Percentiles rank a stretch among this genome's conserved stretches.
These are phyloP conservation scores for Perca schrenkii DNA, from an alignment of 2,113 vertebrate species.

Conservation along the genomic window DNA sequence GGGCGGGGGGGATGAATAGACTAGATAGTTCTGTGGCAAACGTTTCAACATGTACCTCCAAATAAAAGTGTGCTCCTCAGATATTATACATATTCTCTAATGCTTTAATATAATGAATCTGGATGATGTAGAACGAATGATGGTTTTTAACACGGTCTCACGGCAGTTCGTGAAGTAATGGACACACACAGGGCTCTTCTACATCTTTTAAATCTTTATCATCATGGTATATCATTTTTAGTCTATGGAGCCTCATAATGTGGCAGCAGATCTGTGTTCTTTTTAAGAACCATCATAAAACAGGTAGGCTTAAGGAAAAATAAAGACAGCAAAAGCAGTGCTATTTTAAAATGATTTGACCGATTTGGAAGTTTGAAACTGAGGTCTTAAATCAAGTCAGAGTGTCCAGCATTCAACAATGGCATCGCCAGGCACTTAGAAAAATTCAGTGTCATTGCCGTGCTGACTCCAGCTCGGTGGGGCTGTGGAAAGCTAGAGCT, in stretches of 20 bases:
- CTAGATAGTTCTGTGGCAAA: not conserved
- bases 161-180: not conserved
- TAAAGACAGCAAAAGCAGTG: not conserved
- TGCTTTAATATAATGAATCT: not conserved
- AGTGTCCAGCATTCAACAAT: conserved; percentile 37
- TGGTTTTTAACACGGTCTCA: too few species aligned
- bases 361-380: conserved; percentile 3
- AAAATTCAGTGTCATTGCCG: conserved; percentile 47
- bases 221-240: not conserved
- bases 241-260: not conserved
- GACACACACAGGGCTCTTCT: not conserved
- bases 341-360: not conserved
- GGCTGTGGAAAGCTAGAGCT: conserved; percentile 40
- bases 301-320: not conserved
- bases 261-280: not conserved
- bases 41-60: not conserved
- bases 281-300: not conserved
- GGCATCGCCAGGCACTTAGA: conserved; percentile 8
- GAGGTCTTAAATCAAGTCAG: not conserved
- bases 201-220: not conserved
- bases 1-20: not conserved
- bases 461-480: conserved; percentile 52
- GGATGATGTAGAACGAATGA: not conserved
- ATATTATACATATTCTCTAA: not conserved
- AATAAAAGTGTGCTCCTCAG: not conserved